These are phyloP conservation scores for Odontamblyopus lacepedii DNA, from an alignment of 2,797 vertebrate genomes.

Conservation along the genomic window DNA sequence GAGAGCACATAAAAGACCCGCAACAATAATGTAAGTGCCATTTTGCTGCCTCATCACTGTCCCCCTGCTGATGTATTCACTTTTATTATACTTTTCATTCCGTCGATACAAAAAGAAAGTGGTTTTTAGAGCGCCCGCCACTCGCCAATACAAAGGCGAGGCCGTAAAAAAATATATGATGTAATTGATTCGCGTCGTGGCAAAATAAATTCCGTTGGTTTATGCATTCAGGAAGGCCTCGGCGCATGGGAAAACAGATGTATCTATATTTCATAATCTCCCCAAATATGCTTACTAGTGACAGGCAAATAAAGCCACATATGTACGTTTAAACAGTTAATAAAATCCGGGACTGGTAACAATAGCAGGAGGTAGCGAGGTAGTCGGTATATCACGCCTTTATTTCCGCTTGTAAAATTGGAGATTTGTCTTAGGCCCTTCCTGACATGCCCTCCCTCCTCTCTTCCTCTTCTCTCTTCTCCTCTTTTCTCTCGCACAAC, in stretches of 20 bases:
- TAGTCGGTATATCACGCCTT: conserved; percentile 73
- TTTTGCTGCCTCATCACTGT: conserved; percentile 70
- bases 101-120: conserved; percentile 67
- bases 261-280: conserved; percentile 73
- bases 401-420: conserved; percentile 70
- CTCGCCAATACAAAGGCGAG: conserved; percentile 62
- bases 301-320: conserved; percentile 77
- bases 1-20: conserved; percentile 64
- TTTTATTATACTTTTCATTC: conserved; percentile 70
- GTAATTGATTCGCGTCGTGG: conserved; percentile 70
- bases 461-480: conserved; percentile 45
- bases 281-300: conserved; percentile 73
- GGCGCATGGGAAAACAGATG: conserved; percentile 70
- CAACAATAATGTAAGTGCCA: conserved; percentile 65
- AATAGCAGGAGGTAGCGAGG: conserved; percentile 55
- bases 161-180: conserved; percentile 70
- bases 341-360: conserved; percentile 72
- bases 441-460: conserved; percentile 46
- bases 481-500: conserved; percentile 65
- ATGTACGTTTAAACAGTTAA: conserved; percentile 78
- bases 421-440: conserved; percentile 61
- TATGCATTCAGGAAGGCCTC: conserved; percentile 52
- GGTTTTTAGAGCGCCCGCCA: conserved; percentile 62
- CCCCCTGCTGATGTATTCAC: conserved; percentile 53
- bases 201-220: conserved; percentile 64